Conservation (phyloP, 2,888 invertebrate genomes). For the Carabus problematicus region DNA sequence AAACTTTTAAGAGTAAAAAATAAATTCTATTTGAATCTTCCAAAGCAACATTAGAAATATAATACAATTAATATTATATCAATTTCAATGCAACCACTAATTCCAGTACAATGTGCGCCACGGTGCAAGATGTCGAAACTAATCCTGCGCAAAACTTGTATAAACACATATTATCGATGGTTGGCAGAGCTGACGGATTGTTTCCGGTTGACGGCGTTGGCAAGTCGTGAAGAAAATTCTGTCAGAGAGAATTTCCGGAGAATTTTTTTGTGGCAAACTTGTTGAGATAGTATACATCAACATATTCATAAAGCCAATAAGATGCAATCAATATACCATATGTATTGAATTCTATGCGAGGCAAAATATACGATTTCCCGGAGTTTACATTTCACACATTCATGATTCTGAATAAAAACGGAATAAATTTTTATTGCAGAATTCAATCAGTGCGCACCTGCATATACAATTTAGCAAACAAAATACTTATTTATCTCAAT, state of each 20-base stretch:
- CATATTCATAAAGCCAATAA: conserved; percentile 28
- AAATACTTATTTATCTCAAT: too few relatives aligned
- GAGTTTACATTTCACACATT: neutral
- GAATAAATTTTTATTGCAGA: too few relatives aligned
- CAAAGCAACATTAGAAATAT: too few relatives aligned
- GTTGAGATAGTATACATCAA: conserved; percentile 29
- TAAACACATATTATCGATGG: conserved; percentile 26
- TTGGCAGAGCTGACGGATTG: conserved; percentile 5
- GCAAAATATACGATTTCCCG: neutral
- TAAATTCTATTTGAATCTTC: neutral
- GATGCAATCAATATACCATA: neutral
- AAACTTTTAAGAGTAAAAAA: neutral
- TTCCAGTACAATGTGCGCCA: too few relatives aligned
- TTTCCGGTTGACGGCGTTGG: conserved; percentile 12
- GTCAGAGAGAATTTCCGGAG: conserved; percentile 29
- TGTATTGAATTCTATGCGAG: neutral
- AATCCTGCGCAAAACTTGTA: conserved; percentile 5
- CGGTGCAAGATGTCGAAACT: too few relatives aligned
- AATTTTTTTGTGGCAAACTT: conserved; percentile 30
- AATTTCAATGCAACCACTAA: too few relatives aligned
- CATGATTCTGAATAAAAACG: too few relatives aligned
- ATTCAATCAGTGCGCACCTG: too few relatives aligned
- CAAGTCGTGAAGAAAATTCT: conserved; percentile 32
- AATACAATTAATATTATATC: too few relatives aligned
- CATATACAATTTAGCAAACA: too few relatives aligned